These are phyloP conservation scores for Alexandromys oeconomus DNA, from an alignment of 2,797 vertebrate species.

Conservation along the genomic window DNA sequence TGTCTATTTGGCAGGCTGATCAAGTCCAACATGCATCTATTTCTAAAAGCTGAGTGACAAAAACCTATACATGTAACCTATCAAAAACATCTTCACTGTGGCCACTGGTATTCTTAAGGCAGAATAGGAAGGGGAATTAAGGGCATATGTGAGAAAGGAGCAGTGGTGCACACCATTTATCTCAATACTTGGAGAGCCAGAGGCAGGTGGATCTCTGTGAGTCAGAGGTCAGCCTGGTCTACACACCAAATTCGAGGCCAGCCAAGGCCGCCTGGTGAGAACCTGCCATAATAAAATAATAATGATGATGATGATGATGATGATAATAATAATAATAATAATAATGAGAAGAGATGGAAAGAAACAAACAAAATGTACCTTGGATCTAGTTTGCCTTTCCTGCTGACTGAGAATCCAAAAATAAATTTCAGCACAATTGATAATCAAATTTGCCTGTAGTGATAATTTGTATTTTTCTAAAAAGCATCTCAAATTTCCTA, in stretches of 20 bases:
- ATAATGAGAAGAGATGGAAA: background rate
- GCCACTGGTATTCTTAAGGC: background rate
- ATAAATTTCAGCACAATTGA: background rate
- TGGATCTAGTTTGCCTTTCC: background rate
- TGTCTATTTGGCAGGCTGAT: constrained; percentile 17
- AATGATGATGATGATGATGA: no score
- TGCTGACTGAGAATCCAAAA: background rate
- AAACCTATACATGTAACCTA: constrained; percentile 28
- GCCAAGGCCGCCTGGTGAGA: background rate
- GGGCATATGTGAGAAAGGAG: background rate
- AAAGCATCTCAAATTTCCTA: background rate
- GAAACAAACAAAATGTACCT: no score
- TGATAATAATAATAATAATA: no score
- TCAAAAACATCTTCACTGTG: background rate
- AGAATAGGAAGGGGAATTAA: background rate
- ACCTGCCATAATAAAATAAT: background rate
- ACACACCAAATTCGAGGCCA: background rate
- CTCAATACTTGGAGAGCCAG: background rate
- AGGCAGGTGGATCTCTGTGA: background rate
- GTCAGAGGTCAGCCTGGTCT: background rate
- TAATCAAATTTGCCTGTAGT: background rate
- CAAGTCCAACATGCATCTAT: background rate
- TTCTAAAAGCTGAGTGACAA: constrained; percentile 29
- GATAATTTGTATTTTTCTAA: background rate
- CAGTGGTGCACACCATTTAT: background rate